phyloP scores from a whole-genome alignment of 1,140 invertebrate genomes.

The Heliconius hermathena region DNA sequence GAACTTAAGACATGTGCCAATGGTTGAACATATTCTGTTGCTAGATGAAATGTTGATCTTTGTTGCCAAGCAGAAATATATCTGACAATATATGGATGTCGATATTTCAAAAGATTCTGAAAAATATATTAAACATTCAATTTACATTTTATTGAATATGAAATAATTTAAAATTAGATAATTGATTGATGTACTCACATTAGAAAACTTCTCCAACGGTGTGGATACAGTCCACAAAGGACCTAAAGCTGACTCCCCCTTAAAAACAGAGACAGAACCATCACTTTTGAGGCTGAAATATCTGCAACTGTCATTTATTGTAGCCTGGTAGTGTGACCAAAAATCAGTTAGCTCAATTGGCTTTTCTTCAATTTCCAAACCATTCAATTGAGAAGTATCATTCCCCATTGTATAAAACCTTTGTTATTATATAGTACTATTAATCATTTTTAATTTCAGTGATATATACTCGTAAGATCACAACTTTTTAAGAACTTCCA shows the following conservation, averaged over 20 bases:
- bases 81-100: slow-evolving; percentile 90
- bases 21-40: slow-evolving; percentile 89
- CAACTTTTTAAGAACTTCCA: background rate
- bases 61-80: slow-evolving; percentile 91
- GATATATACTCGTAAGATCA: background rate
- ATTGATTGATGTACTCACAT: slow-evolving; percentile 79
- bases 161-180: background rate
- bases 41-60: slow-evolving; percentile 87
- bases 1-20: slow-evolving; percentile 84
- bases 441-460: background rate
- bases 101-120: slow-evolving; percentile 91
- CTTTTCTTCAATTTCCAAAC: slow-evolving; percentile 88
- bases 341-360: slow-evolving; percentile 88
- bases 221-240: slow-evolving; percentile 85
- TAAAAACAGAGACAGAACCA: slow-evolving; percentile 87
- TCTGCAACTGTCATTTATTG: slow-evolving; percentile 81
- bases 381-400: slow-evolving; percentile 87
- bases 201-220: slow-evolving; percentile 87
- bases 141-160: background rate
- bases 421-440: background rate
- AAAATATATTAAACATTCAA: slow-evolving; percentile 43
- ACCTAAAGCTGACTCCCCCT: slow-evolving; percentile 84
- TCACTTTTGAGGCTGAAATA: slow-evolving; percentile 81
- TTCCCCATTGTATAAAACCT: slow-evolving; percentile 85
- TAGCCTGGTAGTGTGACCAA: slow-evolving; percentile 88